phyloP scores from a whole-genome alignment of 1,140 invertebrate genomes.

The Ceratitis capitata region DNA sequence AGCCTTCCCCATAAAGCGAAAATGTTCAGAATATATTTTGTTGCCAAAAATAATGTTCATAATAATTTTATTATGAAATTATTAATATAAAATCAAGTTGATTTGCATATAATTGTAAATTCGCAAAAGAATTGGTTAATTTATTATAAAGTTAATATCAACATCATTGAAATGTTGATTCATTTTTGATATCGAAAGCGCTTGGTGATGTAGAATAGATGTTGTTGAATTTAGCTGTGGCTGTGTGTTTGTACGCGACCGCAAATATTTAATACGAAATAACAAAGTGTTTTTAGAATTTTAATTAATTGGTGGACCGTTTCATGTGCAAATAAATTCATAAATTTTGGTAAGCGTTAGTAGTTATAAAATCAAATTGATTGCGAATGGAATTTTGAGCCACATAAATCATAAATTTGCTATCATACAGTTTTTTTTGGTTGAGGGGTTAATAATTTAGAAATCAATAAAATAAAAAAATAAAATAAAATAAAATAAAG shows the following conservation, averaged over 20 bases:
- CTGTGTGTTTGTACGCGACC: background rate
- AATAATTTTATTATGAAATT: no score
- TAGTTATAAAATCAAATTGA: background rate
- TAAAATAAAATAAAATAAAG: no score
- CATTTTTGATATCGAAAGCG: background rate
- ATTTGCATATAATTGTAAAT: no score
- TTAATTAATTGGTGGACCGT: background rate
- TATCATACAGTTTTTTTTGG: no score
- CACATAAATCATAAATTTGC: background rate
- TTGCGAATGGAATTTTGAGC: background rate
- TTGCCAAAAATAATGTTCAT: no score
- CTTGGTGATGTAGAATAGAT: background rate
- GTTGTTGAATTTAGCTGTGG: background rate
- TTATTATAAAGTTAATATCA: no score
- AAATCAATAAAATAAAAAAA: no score
- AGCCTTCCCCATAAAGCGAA: no score
- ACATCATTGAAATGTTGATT: conserved; percentile 1
- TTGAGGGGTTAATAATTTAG: no score
- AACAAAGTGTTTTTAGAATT: background rate
- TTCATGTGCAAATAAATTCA: background rate
- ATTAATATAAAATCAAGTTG: no score
- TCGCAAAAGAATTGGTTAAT: no score
- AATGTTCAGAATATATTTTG: no score
- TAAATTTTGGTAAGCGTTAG: background rate
- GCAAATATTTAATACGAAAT: background rate